These are phyloP conservation scores for Sphinx pinastri DNA, from an alignment of 2,888 invertebrate genomes.

Conservation along the genomic window DNA sequence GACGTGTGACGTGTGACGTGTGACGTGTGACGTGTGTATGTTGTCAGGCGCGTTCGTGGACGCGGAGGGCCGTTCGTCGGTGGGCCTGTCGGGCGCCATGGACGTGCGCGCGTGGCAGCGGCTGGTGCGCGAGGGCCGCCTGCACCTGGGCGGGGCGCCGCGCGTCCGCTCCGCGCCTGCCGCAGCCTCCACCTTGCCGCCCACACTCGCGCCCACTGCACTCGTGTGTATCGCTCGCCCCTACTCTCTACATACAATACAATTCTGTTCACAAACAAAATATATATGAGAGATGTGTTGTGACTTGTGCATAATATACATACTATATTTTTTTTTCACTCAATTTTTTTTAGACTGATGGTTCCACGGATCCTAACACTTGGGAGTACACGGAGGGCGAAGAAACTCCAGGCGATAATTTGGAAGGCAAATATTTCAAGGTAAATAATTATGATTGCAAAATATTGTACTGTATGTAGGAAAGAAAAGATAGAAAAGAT, in stretches of 20 bases:
- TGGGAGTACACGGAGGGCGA: slow-evolving; percentile 71
- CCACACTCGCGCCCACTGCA: slow-evolving; percentile 30
- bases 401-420: slow-evolving; percentile 64
- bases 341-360: slow-evolving; percentile 53
- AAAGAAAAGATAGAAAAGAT: too few relatives aligned
- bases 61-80: slow-evolving; percentile 76
- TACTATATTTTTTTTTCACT: too few relatives aligned
- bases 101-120: slow-evolving; percentile 79
- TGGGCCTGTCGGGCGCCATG: slow-evolving; percentile 74
- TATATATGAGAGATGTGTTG: too few relatives aligned
- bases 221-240: not conserved
- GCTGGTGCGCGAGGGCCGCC: slow-evolving; percentile 72
- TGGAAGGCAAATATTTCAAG: slow-evolving; percentile 77
- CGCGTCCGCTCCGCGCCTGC: slow-evolving; percentile 34
- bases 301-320: too few relatives aligned
- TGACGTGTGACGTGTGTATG: too few relatives aligned
- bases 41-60: slow-evolving; percentile 66
- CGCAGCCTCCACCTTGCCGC: slow-evolving; percentile 36
- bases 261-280: too few relatives aligned
- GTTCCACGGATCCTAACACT: slow-evolving; percentile 59
- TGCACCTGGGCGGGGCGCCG: slow-evolving; percentile 69
- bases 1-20: too few relatives aligned
- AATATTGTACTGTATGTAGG: too few relatives aligned
- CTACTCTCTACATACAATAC: too few relatives aligned
- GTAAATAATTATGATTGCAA: slow-evolving; percentile 42